phyloP scores from a whole-genome alignment of 1,140 invertebrate species.

The Planococcus citri region DNA sequence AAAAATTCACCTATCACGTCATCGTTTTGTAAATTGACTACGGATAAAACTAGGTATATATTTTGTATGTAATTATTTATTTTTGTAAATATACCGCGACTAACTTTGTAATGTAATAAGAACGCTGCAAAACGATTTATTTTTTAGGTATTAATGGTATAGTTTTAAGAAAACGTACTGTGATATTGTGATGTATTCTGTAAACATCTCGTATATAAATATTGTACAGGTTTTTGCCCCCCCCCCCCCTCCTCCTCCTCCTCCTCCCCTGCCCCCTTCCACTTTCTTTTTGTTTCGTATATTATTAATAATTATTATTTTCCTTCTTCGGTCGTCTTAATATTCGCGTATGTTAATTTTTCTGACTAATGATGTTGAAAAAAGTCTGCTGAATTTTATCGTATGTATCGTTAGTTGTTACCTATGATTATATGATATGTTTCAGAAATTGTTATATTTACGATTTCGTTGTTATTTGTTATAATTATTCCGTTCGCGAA shows the following conservation, averaged over 20 bases:
- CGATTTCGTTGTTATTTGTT: constrained; percentile 2
- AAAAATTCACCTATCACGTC: too few species aligned
- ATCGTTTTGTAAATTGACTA: too few species aligned
- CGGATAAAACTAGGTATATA: too few species aligned
- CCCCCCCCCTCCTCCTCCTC: too few species aligned
- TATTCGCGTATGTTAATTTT: background rate
- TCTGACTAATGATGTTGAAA: background rate
- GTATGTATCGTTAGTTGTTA: background rate
- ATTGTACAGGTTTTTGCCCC: background rate
- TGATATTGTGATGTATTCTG: constrained; percentile 7
- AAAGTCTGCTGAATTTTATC: background rate
- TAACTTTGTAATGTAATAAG: background rate
- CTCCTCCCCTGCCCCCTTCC: too few species aligned
- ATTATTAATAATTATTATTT: background rate
- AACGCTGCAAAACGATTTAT: background rate
- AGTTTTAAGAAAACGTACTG: background rate
- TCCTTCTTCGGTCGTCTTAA: background rate
- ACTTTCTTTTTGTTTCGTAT: too few species aligned
- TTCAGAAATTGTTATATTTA: background rate
- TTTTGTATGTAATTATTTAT: too few species aligned
- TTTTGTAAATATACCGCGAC: background rate
- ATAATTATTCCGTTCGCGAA: background rate
- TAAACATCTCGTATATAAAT: background rate
- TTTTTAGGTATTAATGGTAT: background rate
- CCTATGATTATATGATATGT: background rate